Percentiles rank a stretch among this genome's conserved stretches.
phyloP scores from a whole-genome alignment of 2,888 invertebrate genomes.

The Parnassius apollo region DNA sequence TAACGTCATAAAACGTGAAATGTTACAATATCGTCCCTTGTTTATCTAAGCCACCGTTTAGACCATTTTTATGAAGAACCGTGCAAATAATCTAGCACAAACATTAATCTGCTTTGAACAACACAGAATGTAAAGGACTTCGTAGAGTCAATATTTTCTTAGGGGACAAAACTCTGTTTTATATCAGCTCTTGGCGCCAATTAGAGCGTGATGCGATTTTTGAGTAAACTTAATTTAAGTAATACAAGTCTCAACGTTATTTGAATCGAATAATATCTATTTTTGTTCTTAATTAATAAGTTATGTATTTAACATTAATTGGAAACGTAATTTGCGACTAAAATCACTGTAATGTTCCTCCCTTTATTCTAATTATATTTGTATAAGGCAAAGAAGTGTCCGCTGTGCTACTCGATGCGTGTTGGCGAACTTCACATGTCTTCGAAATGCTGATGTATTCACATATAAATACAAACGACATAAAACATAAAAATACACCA shows the following conservation, averaged over 20 bases:
- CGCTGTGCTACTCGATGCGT: too few relatives aligned
- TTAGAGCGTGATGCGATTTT: conserved; percentile 78
- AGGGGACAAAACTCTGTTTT: conserved; percentile 66
- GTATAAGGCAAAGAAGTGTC: background rate
- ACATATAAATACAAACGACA: too few relatives aligned
- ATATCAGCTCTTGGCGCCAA: conserved; percentile 63
- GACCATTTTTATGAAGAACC: conserved; percentile 78
- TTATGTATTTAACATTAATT: conserved; percentile 25
- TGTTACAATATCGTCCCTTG: conserved; percentile 59
- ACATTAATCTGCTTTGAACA: conserved; percentile 80
- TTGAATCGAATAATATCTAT: conserved; percentile 12
- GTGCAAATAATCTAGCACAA: conserved; percentile 73
- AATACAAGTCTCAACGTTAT: conserved; percentile 32
- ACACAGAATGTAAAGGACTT: conserved; percentile 75
- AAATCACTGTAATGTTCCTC: conserved; percentile 6
- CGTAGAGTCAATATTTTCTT: conserved; percentile 69
- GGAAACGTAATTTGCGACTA: conserved; percentile 11
- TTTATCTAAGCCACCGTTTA: conserved; percentile 66
- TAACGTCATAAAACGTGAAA: conserved; percentile 59
- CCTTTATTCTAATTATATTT: conserved; percentile 2
- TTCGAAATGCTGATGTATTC: too few relatives aligned
- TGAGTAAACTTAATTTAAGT: conserved; percentile 73
- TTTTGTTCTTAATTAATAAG: conserved; percentile 26
- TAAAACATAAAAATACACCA: too few relatives aligned
- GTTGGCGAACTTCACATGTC: too few relatives aligned